Base-by-base conservation (phyloP, 2,888 invertebrate genomes). In the Kuschelorhynchus macadamiae region DNA sequence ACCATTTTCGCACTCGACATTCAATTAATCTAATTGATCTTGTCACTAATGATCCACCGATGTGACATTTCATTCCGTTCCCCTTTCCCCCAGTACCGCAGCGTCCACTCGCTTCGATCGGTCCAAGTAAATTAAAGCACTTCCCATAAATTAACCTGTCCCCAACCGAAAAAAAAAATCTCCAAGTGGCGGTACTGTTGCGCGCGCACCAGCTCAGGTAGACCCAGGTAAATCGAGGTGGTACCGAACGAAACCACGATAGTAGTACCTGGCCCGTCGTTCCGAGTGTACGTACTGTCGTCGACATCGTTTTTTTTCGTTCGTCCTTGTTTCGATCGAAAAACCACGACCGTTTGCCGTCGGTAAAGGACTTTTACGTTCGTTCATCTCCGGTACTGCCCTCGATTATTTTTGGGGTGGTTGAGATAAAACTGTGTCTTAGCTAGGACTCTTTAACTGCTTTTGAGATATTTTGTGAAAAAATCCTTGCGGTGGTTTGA, bases 201-300 rank as follows among this genome's bases (percentile, higher is more conserved):
- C 67, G 67, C 62, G 57, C 67, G 62, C 62, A 49, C 16, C 39
- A n/a, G 33, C 36, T 9, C 42, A 42, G 47, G 42, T 61, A 39
- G 56, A 56, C 57, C 50, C 63, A 68, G 68, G 68, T 68, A 56
- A 68, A 63, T 68, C 63, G 59, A 68, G 68, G 68, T 68, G 68
- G 68, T 68, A 68, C 68, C 68, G 42, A 42, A 42, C 33, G 46
- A 61, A 20, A 53, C 39, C 50, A 50, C 18, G 56, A 52, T 61
- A 67, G 67, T 67, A 67, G 67, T 62, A 67, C 67, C 62, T 67
- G 56, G 57, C 32, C 11, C 33, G 30, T 46, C 61, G 55, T 16
- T 21, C 8, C 2, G 41, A 16, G 33, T 42, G 53, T 47, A 59
- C 53, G 67, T 36, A 55, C 42, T 36, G 32, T 46, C 32, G 25